Conservation (phyloP, 53 echinoderm and acorn worm species). For the Holothuria scabra region DNA sequence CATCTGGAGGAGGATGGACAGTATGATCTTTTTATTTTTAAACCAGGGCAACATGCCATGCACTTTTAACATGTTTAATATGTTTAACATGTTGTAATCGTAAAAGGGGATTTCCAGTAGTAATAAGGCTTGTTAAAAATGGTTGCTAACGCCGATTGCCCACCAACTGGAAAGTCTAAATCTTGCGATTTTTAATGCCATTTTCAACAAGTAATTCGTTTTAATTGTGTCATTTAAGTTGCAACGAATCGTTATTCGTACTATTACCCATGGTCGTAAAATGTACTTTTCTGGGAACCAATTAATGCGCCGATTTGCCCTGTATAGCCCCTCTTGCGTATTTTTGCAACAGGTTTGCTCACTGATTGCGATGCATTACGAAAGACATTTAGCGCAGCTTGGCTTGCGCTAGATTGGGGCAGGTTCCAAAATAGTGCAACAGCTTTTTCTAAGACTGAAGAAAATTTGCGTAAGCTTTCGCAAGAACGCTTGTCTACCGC, state of each 20-base stretch:
- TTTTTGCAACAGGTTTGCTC: neutral
- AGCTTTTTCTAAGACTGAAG: neutral
- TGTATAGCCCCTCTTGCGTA: neutral
- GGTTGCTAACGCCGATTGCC: too few species aligned
- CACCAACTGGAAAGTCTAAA: too few species aligned
- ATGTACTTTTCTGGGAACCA: neutral
- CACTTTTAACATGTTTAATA: too few species aligned
- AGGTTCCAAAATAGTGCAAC: neutral
- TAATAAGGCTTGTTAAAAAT: too few species aligned
- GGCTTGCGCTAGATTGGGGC: neutral
- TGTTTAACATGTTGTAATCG: too few species aligned
- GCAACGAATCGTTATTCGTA: neutral
- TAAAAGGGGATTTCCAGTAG: too few species aligned
- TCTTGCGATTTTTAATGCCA: too few species aligned
- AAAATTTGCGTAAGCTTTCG: neutral
- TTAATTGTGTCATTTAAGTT: neutral
- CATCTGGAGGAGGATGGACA: too few species aligned
- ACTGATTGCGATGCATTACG: conserved; percentile 4
- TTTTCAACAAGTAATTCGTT: too few species aligned
- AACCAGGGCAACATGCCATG: too few species aligned
- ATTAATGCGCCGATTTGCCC: neutral
- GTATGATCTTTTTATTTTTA: too few species aligned
- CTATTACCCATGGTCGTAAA: neutral
- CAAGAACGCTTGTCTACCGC: neutral
- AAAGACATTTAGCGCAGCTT: neutral